Evolutionary conservation across 1,140 invertebrate genomes (phyloP).

Genomic region (Neodiprion lecontei): DNA sequence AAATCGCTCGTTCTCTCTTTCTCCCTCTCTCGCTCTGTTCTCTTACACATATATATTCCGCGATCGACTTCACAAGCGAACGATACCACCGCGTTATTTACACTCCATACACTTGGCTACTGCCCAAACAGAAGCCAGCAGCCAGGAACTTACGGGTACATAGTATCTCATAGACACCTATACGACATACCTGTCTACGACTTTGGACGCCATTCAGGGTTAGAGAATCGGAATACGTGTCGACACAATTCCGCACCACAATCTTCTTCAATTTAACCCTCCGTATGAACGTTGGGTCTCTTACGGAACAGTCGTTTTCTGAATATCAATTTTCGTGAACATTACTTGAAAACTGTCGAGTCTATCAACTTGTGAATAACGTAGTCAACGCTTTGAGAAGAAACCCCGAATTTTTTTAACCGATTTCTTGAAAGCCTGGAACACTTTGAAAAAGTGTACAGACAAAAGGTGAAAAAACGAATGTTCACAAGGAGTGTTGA

Average conservation of each 20-base stretch:
- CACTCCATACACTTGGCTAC: neutral
- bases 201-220: conserved; percentile 11
- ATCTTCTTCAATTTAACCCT: neutral
- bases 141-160: neutral
- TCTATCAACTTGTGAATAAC: too few relatives aligned
- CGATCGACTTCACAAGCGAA: conserved; percentile 1
- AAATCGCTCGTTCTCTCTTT: conserved; percentile 37
- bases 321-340: too few relatives aligned
- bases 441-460: too few relatives aligned
- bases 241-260: neutral
- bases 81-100: conserved; percentile 17
- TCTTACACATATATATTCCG: neutral
- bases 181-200: neutral
- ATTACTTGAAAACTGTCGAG: too few relatives aligned
- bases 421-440: too few relatives aligned
- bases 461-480: too few relatives aligned
- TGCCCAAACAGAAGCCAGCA: neutral
- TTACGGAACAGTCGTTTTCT: too few relatives aligned
- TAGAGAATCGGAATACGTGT: conserved; percentile 3
- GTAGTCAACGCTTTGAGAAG: too few relatives aligned
- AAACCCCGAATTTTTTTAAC: too few relatives aligned
- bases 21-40: neutral
- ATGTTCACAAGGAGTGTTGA: too few relatives aligned
- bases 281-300: too few relatives aligned
- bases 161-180: neutral